phyloP scores from a whole-genome alignment of 2,888 invertebrate genomes.

The Nemurella pictetii region DNA sequence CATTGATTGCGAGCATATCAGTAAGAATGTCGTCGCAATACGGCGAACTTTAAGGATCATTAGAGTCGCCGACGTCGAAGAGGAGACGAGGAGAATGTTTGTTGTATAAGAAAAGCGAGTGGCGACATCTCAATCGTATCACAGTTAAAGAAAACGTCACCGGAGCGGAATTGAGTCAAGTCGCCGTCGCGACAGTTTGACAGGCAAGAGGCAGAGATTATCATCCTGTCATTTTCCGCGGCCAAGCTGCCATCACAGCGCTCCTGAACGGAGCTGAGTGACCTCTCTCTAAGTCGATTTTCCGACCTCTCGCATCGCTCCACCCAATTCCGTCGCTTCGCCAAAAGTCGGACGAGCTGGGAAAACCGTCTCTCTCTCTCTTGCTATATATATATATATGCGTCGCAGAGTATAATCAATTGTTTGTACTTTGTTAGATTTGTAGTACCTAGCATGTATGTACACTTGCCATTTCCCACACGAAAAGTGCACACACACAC shows the following conservation, averaged over 20 bases:
- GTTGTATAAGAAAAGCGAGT: not conserved
- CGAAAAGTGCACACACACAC: not conserved
- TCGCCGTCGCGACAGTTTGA: not conserved
- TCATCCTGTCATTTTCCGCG: not conserved
- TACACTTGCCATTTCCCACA: not conserved
- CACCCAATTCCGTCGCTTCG: not conserved
- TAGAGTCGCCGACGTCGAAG: not conserved
- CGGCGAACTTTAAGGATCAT: not conserved
- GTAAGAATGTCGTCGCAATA: not conserved
- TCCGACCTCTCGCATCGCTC: not conserved
- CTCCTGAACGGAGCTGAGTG: not conserved
- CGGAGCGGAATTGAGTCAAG: not conserved
- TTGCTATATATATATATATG: too few relatives aligned
- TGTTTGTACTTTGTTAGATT: not conserved
- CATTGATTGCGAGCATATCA: not conserved
- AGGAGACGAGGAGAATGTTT: not conserved
- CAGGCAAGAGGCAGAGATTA: not conserved
- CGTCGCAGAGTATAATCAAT: too few relatives aligned
- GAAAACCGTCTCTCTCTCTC: too few relatives aligned
- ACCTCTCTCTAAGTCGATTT: not conserved
- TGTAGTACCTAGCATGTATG: not conserved
- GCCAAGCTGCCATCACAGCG: not conserved
- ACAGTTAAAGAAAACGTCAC: not conserved
- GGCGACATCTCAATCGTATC: not conserved
- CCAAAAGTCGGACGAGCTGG: not conserved